Conservation (phyloP, 35 echinoderm and acorn worm genomes). For the Eucidaris tribuloides region DNA sequence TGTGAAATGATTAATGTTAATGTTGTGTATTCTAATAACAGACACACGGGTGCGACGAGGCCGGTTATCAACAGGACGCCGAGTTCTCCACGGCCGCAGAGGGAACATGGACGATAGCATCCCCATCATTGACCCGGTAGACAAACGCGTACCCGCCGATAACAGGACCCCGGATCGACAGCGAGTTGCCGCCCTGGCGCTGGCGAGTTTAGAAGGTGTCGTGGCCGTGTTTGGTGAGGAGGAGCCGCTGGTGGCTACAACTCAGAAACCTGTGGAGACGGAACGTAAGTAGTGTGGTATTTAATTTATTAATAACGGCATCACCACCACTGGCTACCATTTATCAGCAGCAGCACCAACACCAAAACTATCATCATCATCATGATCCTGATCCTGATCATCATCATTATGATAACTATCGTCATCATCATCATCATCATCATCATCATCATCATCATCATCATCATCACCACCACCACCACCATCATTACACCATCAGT, state of each 20-base stretch:
- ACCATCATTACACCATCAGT: background rate
- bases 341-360: background rate
- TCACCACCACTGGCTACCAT: background rate
- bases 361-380: background rate
- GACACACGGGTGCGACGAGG: too few species aligned
- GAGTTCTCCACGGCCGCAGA: background rate
- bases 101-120: background rate
- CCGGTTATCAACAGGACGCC: too few species aligned
- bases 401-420: background rate
- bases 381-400: background rate
- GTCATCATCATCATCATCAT: background rate
- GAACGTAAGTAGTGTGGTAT: too few species aligned
- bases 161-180: background rate
- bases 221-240: too few species aligned
- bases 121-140: background rate
- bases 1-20: too few species aligned
- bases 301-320: too few species aligned
- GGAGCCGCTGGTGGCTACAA: too few species aligned
- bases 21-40: too few species aligned
- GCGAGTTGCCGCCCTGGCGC: background rate
- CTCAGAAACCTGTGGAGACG: too few species aligned
- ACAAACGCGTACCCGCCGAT: background rate
- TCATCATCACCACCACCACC: background rate
- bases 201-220: constrained; percentile 3
- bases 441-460: background rate